Base-by-base conservation (phyloP, 2,888 invertebrate genomes). In the Cenopis cana region DNA sequence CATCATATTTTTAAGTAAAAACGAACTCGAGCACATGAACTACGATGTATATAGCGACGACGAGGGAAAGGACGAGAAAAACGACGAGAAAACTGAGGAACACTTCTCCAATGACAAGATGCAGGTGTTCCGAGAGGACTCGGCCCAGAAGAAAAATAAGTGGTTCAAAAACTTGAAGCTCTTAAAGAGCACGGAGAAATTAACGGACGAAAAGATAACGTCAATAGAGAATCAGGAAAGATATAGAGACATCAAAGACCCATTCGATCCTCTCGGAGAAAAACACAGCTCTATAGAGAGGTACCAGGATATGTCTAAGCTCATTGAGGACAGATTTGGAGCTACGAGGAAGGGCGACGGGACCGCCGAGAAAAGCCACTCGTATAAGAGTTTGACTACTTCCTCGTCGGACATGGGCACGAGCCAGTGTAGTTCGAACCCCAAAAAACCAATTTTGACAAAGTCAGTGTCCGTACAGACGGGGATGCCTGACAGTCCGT, bases 241-340 rank as follows among this genome's bases (percentile, higher is more conserved):
- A 73, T 81, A 84, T 72, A 88, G 83, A 78, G 94, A 94, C 68
- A 84, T 92, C 0, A 93, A 92, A 81, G 94, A 94, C 79, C 94
- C 94, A 0, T 93, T 95, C 73, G 95, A 95, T 83, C 94, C 93
- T 17, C 89, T 91, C 69, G 94, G 94, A 66, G 95, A 95, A 73
- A 96, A 95, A 80, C 95, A 95, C 76, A 95, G 95, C 86, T 96
- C 95, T 73, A 95, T 96, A 84, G 96, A 96, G 79, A 90, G 96
- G 59, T 96, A 96, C 75, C 95, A 95, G 82, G 96, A 96, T 76
- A 96, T 96, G 96, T 94, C 96, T 5, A 96, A 96, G 81, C 87
- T 96, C 70, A 94, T 96, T 74, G 95, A 96, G 82, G 96, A 96
- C 77, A 94, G 94, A 78, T 96, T 96, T 74, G 95, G 96, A 1